These are phyloP conservation scores for Diachasma alloeum DNA, from an alignment of 1,140 invertebrate genomes.

Conservation along the genomic window DNA sequence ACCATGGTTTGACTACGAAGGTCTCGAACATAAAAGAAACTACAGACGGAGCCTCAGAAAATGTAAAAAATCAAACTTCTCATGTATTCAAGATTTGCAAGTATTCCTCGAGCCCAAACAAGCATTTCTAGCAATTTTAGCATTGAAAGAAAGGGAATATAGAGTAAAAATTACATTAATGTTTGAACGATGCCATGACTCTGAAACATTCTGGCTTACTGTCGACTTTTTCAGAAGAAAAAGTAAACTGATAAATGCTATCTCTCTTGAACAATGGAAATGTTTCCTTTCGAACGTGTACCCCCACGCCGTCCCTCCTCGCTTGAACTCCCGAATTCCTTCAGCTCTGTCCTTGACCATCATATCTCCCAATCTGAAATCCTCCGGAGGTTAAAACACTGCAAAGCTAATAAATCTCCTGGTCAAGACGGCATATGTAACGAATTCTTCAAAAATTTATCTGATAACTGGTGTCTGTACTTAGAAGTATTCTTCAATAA, in stretches of 20 bases:
- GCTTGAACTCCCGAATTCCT: not conserved
- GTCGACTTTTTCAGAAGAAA: not conserved
- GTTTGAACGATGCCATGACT: not conserved
- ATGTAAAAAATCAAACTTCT: too few relatives aligned
- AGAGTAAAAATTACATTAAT: too few relatives aligned
- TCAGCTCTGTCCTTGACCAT: not conserved
- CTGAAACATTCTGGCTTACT: not conserved
- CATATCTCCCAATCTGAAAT: slow-evolving; percentile 3
- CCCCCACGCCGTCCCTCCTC: not conserved
- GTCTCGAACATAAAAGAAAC: too few relatives aligned
- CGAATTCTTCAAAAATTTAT: slow-evolving; percentile 24
- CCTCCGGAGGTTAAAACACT: not conserved
- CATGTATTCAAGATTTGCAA: too few relatives aligned
- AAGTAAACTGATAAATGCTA: not conserved
- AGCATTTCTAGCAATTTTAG: too few relatives aligned
- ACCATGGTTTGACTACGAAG: too few relatives aligned
- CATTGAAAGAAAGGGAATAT: too few relatives aligned
- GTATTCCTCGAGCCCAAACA: too few relatives aligned
- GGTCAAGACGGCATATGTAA: slow-evolving; percentile 28
- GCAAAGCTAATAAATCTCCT: slow-evolving; percentile 25
- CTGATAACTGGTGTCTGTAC: not conserved
- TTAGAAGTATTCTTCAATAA: slow-evolving; percentile 16
- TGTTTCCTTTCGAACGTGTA: not conserved
- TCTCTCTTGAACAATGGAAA: not conserved
- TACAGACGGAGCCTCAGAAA: too few relatives aligned